Conservation (phyloP, 2,888 invertebrate species). For the Dryadula phaetusa region DNA sequence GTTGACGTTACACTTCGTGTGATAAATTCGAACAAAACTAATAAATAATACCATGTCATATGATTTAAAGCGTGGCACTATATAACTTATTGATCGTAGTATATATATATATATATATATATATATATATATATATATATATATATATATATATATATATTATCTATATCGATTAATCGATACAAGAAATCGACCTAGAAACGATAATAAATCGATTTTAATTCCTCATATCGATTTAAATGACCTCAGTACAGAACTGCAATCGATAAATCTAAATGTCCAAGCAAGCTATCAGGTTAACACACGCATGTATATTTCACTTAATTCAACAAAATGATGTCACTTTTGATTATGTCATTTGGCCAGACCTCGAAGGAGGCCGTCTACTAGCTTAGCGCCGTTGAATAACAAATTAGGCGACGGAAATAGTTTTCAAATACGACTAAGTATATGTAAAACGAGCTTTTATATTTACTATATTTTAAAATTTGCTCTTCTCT, state of each 20-base stretch:
- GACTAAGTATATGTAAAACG: slow-evolving; percentile 9
- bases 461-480: not conserved
- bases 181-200: not conserved
- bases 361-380: slow-evolving; percentile 50
- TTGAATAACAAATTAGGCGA: slow-evolving; percentile 50
- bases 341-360: slow-evolving; percentile 48
- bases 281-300: slow-evolving; percentile 34
- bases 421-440: slow-evolving; percentile 5
- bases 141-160: too few species aligned
- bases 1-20: too few species aligned
- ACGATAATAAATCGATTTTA: slow-evolving; percentile 18
- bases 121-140: too few species aligned
- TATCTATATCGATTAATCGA: too few species aligned
- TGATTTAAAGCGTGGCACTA: too few species aligned
- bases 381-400: slow-evolving; percentile 38
- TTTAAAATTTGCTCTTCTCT: too few species aligned
- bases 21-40: too few species aligned
- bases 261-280: slow-evolving; percentile 25
- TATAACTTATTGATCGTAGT: too few species aligned
- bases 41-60: too few species aligned
- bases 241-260: not conserved
- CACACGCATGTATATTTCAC: slow-evolving; percentile 38
- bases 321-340: slow-evolving; percentile 49
- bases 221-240: too few species aligned
- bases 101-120: too few species aligned